phyloP scores from a whole-genome alignment of 2,113 vertebrate genomes.

The Plestiodon gilberti region DNA sequence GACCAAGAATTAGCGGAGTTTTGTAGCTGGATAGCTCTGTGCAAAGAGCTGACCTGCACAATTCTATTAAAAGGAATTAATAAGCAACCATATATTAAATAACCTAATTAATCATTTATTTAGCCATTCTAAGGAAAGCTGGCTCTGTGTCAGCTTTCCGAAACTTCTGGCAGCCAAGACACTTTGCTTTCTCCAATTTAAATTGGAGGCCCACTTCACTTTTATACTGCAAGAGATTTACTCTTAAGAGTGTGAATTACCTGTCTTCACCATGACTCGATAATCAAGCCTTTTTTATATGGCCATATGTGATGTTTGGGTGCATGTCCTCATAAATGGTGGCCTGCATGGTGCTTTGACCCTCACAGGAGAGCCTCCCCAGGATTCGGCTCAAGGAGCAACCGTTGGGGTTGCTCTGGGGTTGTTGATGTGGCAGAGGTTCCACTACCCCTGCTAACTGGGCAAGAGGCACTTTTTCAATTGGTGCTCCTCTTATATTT shows the following conservation, averaged over 20 bases:
- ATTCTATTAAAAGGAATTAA: neutral
- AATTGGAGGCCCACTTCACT: neutral
- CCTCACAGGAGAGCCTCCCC: too few species aligned
- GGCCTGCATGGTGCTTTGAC: neutral
- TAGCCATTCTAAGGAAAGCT: neutral
- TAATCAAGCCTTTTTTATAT: too few species aligned
- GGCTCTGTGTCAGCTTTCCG: neutral
- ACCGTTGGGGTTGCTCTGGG: neutral
- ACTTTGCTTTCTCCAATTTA: neutral
- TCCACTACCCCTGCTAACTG: too few species aligned
- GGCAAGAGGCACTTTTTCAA: too few species aligned
- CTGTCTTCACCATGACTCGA: neutral
- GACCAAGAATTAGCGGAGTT: neutral
- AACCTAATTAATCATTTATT: conserved; percentile 9
- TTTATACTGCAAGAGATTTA: neutral
- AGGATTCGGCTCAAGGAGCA: neutral
- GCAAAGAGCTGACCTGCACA: neutral
- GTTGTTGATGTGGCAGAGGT: neutral
- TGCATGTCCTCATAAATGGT: neutral
- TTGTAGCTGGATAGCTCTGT: neutral
- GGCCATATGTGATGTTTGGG: neutral
- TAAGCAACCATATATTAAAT: conserved; percentile 5
- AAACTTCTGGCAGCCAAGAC: neutral
- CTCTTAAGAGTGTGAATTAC: neutral
- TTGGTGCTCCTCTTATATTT: too few species aligned